Evolutionary conservation across 2,113 vertebrate genomes (phyloP), one percentile per base, ranked within the genome.

Genomic region (Oenanthe melanoleuca): DNA sequence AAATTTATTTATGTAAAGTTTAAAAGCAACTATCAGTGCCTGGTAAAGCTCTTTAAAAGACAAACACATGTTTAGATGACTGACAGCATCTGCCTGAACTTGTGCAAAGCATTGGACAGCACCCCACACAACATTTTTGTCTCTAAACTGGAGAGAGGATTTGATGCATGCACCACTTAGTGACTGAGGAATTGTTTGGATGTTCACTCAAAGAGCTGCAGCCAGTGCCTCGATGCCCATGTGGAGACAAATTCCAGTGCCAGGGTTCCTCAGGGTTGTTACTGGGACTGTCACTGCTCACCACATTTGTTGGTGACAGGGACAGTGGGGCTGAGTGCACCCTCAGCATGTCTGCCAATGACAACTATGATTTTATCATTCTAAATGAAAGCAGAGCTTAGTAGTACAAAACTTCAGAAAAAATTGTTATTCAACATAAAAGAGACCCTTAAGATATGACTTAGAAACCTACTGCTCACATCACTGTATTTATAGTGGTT

Each of bases 211-310:
- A 29, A 12, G 33, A 52, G 59, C 13, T 72, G 66, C 25, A 29
- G 38, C 5, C 40, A 34, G 3, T 26, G 63, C 29, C 21, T 60
- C 8, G 0, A 17, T 22, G 8, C 7, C 59, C 73, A 16, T 6
- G 15, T 24, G 53, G 21, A 53, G 17, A 31, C 8, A 38, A 34
- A 24, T 25, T 47, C 14, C 56, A 21, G 13, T 25, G 66, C 47
- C 57, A 52, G 44, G 3, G 52, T 0, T 65, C n/a, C 66, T 65
- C 52, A 19, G 59, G 29, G 29, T 0, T 42, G 9, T 4, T 4
- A 2, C 26, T 13, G 25, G 42, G 4, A 34, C 63, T 70, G 26
- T 12, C 57, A 37, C 28, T 64, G 73, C 45, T 28, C 65, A 78
- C 37, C 15, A 45, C 24, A 12, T 52, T 38, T 45, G 16, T 2